phyloP scores from a whole-genome alignment of 2,113 vertebrate species.

The Pomatorhinus ruficollis region DNA sequence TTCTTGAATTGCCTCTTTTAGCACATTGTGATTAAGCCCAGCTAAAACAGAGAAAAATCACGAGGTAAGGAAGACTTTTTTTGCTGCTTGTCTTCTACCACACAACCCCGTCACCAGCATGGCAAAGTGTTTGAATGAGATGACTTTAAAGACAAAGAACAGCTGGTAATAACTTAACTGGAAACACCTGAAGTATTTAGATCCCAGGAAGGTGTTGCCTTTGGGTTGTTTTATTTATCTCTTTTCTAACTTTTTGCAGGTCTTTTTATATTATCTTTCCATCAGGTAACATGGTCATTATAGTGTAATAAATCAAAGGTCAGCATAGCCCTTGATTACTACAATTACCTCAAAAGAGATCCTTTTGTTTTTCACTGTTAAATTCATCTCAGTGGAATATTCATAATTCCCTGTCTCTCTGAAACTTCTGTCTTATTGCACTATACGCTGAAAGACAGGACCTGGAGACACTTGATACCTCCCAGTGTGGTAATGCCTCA shows the following conservation, averaged over 20 bases:
- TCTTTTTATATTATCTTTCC: background rate
- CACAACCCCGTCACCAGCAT: background rate
- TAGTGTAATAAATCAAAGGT: background rate
- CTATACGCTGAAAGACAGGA: background rate
- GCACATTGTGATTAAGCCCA: background rate
- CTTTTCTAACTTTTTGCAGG: background rate
- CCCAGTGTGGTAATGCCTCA: background rate
- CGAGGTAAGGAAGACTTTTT: background rate
- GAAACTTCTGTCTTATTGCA: background rate
- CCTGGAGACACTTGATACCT: background rate
- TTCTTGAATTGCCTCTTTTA: background rate
- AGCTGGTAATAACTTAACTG: background rate
- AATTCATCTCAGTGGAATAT: background rate
- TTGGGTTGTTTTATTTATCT: background rate
- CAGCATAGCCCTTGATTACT: background rate
- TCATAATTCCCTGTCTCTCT: background rate
- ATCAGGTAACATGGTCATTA: background rate
- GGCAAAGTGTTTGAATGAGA: background rate
- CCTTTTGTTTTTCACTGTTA: background rate
- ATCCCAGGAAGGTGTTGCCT: background rate
- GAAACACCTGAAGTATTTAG: background rate
- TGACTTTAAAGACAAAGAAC: background rate
- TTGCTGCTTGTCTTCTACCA: background rate
- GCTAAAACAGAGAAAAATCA: background rate
- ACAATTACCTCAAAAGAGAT: background rate